Percentiles rank a stretch among this genome's conserved stretches.
Conservation (phyloP, 2,888 invertebrate genomes). For the Sthenelais limicola region DNA sequence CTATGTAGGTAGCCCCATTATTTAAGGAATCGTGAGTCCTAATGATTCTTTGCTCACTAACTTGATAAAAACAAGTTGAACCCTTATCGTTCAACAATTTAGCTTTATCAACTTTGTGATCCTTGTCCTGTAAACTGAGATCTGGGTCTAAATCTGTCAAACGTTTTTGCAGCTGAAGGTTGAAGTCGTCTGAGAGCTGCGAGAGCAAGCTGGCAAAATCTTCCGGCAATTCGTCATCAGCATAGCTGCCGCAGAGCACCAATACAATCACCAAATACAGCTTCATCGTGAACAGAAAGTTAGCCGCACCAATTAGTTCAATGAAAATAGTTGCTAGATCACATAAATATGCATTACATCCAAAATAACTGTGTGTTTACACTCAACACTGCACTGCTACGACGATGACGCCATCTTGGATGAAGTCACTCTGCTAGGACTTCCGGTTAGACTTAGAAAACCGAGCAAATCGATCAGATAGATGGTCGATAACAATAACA, state of each 20-base stretch:
- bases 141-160: no score
- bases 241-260: conserved; percentile 8
- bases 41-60: neutral
- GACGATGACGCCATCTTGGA: conserved; percentile 37
- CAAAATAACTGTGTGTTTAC: conserved; percentile 26
- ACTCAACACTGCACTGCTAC: conserved; percentile 16
- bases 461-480: no score
- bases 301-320: neutral
- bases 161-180: conserved; percentile 7
- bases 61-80: conserved; percentile 11
- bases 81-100: conserved; percentile 1
- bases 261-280: conserved; percentile 10
- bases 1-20: conserved; percentile 25
- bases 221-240: conserved; percentile 12
- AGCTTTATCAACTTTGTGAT: neutral
- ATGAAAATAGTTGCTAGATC: neutral
- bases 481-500: no score
- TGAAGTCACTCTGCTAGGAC: no score
- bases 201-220: conserved; percentile 14
- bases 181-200: conserved; percentile 5
- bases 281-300: conserved; percentile 7
- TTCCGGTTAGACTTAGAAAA: no score
- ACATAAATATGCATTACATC: conserved; percentile 13
- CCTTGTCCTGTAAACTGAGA: no score
- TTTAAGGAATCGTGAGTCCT: conserved; percentile 28